Evolutionary conservation across 1,140 invertebrate genomes (phyloP), one percentile per base, ranked within the genome.

Genomic region (Calephelis virginiensis): DNA sequence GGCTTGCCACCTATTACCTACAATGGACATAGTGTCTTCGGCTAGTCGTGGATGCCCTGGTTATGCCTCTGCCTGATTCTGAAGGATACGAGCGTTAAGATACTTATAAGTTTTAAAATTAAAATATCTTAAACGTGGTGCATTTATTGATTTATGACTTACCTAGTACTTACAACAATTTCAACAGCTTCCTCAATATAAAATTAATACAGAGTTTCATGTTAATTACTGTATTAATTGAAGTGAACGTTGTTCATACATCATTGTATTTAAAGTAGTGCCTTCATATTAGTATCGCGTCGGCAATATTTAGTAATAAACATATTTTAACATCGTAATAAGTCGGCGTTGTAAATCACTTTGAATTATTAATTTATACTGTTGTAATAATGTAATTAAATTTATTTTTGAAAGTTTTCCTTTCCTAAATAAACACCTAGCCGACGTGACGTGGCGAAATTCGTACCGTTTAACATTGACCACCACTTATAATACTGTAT

Each of bases 271-370:
- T 56, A 56, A 56, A 56, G 37, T 12, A 28, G 53, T 28, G 14
- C 14, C 53, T 56, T 37, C 28, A 56, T 56, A 56, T 56, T 56
- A 56, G 53, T 56, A 43, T 43, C 8, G 40, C 8, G 40, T 43
- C 40, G 40, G 40, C 7, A 56, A 56, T 56, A 56, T 56, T 56
- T 56, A 56, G 53, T 17, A 56, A 56, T 38, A 37, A 56, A 56
- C 40, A 56, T 56, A 56, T 11, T 38, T 37, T 56, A 56, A 56
- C 37, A 56, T 12, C 53, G 28, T 56, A 38, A 38, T 56, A 56
- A 7, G 28, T 6, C 17, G 11, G 11, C 12, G 53, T 28, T 56
- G 28, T 56, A 12, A 56, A 12, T 53, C 17, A 37, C 10, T 4
- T 56, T 37, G 10, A 56, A 38, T 8, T 9, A 56, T 56, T 56